Evolutionary conservation across 1,140 invertebrate species (phyloP), one percentile per base, ranked within the genome.

Genomic region (Heliconius nattereri): DNA sequence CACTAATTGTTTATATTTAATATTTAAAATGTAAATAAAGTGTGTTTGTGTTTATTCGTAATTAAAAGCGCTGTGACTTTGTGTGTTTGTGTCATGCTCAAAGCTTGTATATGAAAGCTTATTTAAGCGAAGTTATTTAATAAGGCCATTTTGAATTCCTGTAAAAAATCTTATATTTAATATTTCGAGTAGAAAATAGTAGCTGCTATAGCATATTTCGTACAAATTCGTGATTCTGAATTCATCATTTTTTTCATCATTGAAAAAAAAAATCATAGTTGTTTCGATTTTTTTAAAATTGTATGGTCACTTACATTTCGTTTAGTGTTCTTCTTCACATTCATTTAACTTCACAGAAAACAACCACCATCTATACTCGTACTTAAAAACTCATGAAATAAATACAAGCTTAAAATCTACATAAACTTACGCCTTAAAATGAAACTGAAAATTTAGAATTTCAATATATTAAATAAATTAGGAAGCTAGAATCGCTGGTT

Each of bases 1-100:
- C 90, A 93, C 90, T 89, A 77, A 83, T 85, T 85, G 81, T 91
- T 86, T 87, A 85, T 86, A 87, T 87, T 87, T 84, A 66, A n/a
- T 26, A 66, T 29, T n/a, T n/a, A 57, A 66, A 26, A 29, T 66
- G 60, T 66, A 66, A 66, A 66, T 66, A 66, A 66, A 66, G 60
- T 66, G 60, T 66, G 60, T 66, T 26, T 66, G 60, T 57, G 54
- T 57, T 57, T 23, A 23, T 66, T 66, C 60, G 60, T 66, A 66
- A 66, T 29, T 66, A 66, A 86, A 84, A 81, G 90, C 86, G 90
- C 90, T 92, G 90, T 92, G 90, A 92, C 87, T 86, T 81, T 84
- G 60, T 66, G 60, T 66, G 60, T 66, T 57, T 57, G 23, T 66
- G 60, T 26, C 23, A 23, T 66, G 60, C 60, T 66, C 60, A 66